Percentiles rank a stretch among this genome's conserved stretches.
Conservation (phyloP, 2,888 invertebrate species). For the Oxystoma pomonae region DNA sequence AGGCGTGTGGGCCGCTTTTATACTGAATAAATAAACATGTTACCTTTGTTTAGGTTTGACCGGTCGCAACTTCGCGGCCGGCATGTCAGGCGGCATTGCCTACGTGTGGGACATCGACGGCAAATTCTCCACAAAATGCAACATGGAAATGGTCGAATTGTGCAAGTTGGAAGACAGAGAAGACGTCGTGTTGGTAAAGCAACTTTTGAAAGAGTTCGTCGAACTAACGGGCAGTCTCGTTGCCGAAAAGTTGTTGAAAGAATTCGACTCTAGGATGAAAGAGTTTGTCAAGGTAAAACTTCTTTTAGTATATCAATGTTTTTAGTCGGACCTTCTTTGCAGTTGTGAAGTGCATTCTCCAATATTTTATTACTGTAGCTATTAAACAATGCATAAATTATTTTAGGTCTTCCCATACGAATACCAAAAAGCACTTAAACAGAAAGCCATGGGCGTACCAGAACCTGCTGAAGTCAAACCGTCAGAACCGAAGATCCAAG, state of each 20-base stretch:
- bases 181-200: constrained; percentile 73
- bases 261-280: constrained; percentile 73
- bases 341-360: too few relatives aligned
- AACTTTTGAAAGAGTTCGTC: constrained; percentile 78
- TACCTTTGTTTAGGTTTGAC: constrained; percentile 70
- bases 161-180: constrained; percentile 72
- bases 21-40: too few relatives aligned
- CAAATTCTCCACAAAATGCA: constrained; percentile 83
- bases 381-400: too few relatives aligned
- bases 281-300: constrained; percentile 71
- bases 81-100: constrained; percentile 94
- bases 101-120: constrained; percentile 90
- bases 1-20: too few relatives aligned
- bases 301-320: too few relatives aligned
- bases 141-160: constrained; percentile 92
- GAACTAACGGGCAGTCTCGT: constrained; percentile 78
- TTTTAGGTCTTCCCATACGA: constrained; percentile 92
- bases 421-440: constrained; percentile 83
- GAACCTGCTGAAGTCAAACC: constrained; percentile 27
- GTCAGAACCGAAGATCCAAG: constrained; percentile 50
- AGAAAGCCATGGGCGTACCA: constrained; percentile 44
- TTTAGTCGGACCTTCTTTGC: too few relatives aligned
- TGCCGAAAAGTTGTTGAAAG: constrained; percentile 68
- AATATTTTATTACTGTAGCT: too few relatives aligned
- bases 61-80: constrained; percentile 97